Conservation (phyloP, 2,113 vertebrate genomes). For the Agelaius phoeniceus region DNA sequence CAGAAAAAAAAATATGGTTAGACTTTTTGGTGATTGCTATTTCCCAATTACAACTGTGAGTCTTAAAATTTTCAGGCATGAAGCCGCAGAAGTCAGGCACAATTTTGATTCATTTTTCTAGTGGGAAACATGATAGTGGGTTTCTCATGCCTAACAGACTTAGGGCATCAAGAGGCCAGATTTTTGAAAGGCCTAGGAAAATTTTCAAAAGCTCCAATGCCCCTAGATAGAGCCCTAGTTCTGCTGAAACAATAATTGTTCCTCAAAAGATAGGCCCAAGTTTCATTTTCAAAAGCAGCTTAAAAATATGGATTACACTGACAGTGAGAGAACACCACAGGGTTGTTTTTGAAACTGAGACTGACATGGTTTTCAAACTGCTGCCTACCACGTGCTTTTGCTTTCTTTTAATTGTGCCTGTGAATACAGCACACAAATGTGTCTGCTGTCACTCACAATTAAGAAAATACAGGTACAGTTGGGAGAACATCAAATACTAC, state of each 20-base stretch:
- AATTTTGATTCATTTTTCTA: background rate
- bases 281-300: background rate
- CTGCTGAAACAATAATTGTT: background rate
- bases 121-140: background rate
- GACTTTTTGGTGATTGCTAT: background rate
- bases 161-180: background rate
- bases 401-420: background rate
- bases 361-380: background rate
- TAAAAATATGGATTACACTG: background rate
- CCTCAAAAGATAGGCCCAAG: background rate
- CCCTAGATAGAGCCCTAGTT: background rate
- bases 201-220: background rate
- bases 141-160: background rate
- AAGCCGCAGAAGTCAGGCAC: background rate
- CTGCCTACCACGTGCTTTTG: background rate
- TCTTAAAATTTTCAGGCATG: background rate
- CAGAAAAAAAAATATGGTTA: background rate
- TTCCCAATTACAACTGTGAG: background rate
- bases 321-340: background rate
- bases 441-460: background rate
- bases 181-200: background rate
- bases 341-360: background rate
- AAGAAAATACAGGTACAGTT: background rate
- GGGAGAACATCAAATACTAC: background rate
- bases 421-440: background rate